These are phyloP conservation scores for Dione juno DNA, from an alignment of 2,888 invertebrate species.

Conservation along the genomic window DNA sequence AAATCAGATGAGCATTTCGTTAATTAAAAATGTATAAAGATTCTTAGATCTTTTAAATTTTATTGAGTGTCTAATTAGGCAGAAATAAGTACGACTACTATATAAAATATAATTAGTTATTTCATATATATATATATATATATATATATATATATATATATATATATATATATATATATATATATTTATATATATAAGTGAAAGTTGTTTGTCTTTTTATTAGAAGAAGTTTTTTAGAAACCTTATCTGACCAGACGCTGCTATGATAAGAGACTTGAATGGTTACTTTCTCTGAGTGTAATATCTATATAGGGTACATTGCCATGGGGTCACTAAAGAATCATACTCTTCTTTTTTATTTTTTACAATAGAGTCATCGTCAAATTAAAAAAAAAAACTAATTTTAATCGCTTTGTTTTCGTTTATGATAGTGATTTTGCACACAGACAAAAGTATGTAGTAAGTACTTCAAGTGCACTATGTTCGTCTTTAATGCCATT, in stretches of 20 bases:
- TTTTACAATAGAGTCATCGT: background rate
- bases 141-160: no score
- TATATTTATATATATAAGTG: constrained; percentile 4
- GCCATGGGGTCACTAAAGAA: background rate
- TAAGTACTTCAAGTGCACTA: no score
- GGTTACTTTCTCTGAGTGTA: constrained; percentile 14
- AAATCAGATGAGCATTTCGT: background rate
- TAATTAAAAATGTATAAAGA: constrained; percentile 6
- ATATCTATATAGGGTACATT: background rate
- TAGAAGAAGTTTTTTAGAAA: constrained; percentile 15
- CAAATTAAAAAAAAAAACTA: no score
- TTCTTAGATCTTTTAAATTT: constrained; percentile 7
- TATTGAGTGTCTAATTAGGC: constrained; percentile 9
- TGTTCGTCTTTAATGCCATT: no score
- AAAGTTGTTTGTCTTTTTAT: constrained; percentile 15
- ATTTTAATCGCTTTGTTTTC: no score
- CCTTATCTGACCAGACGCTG: constrained; percentile 4
- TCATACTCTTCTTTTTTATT: background rate
- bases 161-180: background rate
- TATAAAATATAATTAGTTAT: constrained; percentile 17
- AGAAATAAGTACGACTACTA: constrained; percentile 14
- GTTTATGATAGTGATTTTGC: no score
- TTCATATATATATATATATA: no score
- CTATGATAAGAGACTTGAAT: constrained; percentile 19
- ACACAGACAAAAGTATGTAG: no score